Conservation (phyloP, 37 sponge, comb jelly and placozoan genomes). For the Beroe ovata region DNA sequence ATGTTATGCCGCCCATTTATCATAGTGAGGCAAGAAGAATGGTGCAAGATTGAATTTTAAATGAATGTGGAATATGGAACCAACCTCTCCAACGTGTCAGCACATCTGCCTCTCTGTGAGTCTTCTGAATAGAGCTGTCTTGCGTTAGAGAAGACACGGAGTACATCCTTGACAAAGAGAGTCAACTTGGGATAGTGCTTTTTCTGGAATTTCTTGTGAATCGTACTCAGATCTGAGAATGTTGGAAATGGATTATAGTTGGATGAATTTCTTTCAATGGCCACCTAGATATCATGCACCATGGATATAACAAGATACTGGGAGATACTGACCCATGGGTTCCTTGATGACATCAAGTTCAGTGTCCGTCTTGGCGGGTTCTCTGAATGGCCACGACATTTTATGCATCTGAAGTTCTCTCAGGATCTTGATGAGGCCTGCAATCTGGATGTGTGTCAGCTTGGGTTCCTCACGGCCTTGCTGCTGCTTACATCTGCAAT, state of each 20-base stretch:
- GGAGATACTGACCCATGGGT: slow-evolving; percentile 63
- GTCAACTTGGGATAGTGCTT: slow-evolving; percentile 66
- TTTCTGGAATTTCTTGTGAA: slow-evolving; percentile 63
- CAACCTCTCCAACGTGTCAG: slow-evolving; percentile 39
- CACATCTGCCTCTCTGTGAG: slow-evolving; percentile 52
- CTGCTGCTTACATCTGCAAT: slow-evolving; percentile 56
- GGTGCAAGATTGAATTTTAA: too few relatives aligned
- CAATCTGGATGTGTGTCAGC: slow-evolving; percentile 64
- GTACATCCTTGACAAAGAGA: slow-evolving; percentile 53
- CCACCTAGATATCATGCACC: too few relatives aligned
- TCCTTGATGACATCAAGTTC: slow-evolving; percentile 43
- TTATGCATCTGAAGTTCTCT: slow-evolving; percentile 63
- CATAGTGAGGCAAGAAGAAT: too few relatives aligned
- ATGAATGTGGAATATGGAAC: too few relatives aligned
- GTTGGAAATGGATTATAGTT: neutral
- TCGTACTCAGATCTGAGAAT: slow-evolving; percentile 61
- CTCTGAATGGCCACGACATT: slow-evolving; percentile 65
- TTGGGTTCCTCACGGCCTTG: slow-evolving; percentile 65
- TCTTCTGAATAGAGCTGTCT: slow-evolving; percentile 62
- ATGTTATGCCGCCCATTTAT: too few relatives aligned
- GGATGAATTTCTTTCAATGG: too few relatives aligned
- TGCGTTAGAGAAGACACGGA: slow-evolving; percentile 56
- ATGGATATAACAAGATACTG: too few relatives aligned
- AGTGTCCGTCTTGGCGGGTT: slow-evolving; percentile 43
- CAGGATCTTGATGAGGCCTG: slow-evolving; percentile 60